A percentile compares a stretch with the other conserved stretches of the same genome.
phyloP scores from a whole-genome alignment of 2,888 invertebrate genomes.

The Brachyptera risi region DNA sequence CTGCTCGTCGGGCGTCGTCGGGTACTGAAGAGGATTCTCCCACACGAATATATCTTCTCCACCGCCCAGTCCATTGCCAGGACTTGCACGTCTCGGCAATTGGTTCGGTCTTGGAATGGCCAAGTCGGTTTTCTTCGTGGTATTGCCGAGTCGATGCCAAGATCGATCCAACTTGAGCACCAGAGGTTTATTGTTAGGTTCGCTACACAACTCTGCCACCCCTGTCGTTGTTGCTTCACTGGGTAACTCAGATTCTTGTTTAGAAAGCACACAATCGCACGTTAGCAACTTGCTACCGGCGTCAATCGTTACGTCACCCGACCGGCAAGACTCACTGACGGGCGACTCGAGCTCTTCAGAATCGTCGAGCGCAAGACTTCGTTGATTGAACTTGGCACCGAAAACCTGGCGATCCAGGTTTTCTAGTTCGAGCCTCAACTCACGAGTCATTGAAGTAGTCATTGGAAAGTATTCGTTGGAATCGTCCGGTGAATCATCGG shows the following conservation, averaged over 20 bases:
- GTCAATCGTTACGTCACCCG: slow-evolving; percentile 26
- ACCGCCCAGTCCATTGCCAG: slow-evolving; percentile 17
- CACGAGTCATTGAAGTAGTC: slow-evolving; percentile 82
- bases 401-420: slow-evolving; percentile 81
- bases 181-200: slow-evolving; percentile 36
- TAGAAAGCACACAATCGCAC: slow-evolving; percentile 40
- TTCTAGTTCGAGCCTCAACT: slow-evolving; percentile 74
- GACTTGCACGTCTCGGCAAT: slow-evolving; percentile 23
- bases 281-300: slow-evolving; percentile 37
- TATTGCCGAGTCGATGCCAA: slow-evolving; percentile 1
- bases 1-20: slow-evolving; percentile 68
- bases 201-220: slow-evolving; percentile 38
- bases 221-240: slow-evolving; percentile 34
- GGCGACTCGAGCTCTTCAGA: slow-evolving; percentile 32
- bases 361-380: slow-evolving; percentile 29
- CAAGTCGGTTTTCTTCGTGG: neutral
- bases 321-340: slow-evolving; percentile 30
- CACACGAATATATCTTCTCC: slow-evolving; percentile 65
- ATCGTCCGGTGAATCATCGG: slow-evolving; percentile 71
- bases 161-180: slow-evolving; percentile 38
- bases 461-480: slow-evolving; percentile 81
- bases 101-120: neutral
- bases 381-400: slow-evolving; percentile 47
- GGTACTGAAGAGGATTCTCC: slow-evolving; percentile 70
- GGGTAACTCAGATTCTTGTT: slow-evolving; percentile 33